Percentiles rank a stretch among this genome's conserved stretches.
phyloP scores from a whole-genome alignment of 2,888 invertebrate species.

The Helobdella robusta region DNA sequence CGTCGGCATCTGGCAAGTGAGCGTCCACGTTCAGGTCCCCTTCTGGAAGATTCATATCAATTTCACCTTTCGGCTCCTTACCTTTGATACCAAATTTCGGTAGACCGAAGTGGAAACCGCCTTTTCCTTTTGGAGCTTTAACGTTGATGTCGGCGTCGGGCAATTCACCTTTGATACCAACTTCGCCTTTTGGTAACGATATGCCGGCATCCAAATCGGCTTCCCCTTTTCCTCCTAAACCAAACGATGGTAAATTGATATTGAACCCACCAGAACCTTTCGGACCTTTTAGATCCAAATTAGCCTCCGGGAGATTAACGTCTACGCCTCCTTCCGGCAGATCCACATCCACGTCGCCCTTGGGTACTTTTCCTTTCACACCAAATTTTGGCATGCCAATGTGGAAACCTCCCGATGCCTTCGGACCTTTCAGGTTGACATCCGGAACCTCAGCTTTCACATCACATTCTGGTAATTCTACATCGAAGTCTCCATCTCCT shows the following conservation, averaged over 20 bases:
- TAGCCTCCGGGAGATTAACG: constrained; percentile 14
- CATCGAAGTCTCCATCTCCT: constrained; percentile 24
- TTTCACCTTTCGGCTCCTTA: constrained; percentile 9
- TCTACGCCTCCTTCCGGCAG: constrained; percentile 9
- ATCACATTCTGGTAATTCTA: constrained; percentile 22
- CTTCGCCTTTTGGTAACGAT: background rate
- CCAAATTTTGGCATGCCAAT: constrained; percentile 26
- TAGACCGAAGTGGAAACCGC: constrained; percentile 19
- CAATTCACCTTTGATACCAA: constrained; percentile 4
- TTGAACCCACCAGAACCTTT: constrained; percentile 22
- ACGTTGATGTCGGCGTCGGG: constrained; percentile 20
- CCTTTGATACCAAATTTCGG: constrained; percentile 25
- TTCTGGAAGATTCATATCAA: constrained; percentile 16
- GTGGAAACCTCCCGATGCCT: constrained; percentile 23
- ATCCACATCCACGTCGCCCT: constrained; percentile 23
- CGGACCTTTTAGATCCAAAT: constrained; percentile 18
- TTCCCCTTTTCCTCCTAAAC: constrained; percentile 17
- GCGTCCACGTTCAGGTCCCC: constrained; percentile 11
- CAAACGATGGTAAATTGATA: constrained; percentile 18
- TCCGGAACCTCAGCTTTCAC: constrained; percentile 20
- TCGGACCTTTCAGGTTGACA: constrained; percentile 20
- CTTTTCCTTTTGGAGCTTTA: constrained; percentile 13
- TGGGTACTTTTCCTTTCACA: constrained; percentile 21
- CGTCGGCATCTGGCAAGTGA: constrained; percentile 22
- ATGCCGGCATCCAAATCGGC: background rate